Evolutionary conservation across 2,888 invertebrate species (phyloP).

Genomic region (Exocentrus adspersus): DNA sequence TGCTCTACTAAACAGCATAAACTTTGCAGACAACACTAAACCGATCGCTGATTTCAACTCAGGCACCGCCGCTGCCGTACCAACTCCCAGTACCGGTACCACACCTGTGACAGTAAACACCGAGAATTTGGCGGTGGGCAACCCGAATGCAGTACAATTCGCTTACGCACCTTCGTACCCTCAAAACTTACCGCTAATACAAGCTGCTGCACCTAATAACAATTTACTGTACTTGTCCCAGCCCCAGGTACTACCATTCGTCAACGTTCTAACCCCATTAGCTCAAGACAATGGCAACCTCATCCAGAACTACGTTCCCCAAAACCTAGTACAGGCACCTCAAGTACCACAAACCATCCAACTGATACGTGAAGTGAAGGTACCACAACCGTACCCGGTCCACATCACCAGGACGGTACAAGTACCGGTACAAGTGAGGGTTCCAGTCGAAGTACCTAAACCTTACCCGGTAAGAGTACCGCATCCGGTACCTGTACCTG

Average conservation of each 20-base stretch:
- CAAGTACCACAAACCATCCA: conserved; percentile 46
- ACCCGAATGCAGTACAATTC: not conserved
- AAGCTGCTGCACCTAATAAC: not conserved
- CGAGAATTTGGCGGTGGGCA: not conserved
- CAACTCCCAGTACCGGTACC: not conserved
- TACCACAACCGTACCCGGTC: conserved; percentile 52
- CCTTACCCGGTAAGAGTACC: conserved; percentile 51
- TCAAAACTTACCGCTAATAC: not conserved
- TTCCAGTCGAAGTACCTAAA: conserved; percentile 53
- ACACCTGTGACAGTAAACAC: conserved; percentile 10
- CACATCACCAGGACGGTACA: conserved; percentile 41
- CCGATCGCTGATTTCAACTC: not conserved
- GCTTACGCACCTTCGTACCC: not conserved
- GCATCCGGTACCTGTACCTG: conserved; percentile 45
- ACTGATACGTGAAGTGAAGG: conserved; percentile 41
- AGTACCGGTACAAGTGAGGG: conserved; percentile 43
- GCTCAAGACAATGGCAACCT: not conserved
- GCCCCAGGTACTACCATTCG: not conserved
- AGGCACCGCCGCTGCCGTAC: not conserved
- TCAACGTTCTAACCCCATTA: not conserved
- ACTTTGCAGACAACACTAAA: not conserved
- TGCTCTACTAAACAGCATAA: conserved; percentile 5
- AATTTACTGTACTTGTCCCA: not conserved
- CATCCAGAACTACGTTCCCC: not conserved
- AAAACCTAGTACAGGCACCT: not conserved